Evolutionary conservation across 1,140 invertebrate genomes (phyloP).

Genomic region (Adelges cooleyi): DNA sequence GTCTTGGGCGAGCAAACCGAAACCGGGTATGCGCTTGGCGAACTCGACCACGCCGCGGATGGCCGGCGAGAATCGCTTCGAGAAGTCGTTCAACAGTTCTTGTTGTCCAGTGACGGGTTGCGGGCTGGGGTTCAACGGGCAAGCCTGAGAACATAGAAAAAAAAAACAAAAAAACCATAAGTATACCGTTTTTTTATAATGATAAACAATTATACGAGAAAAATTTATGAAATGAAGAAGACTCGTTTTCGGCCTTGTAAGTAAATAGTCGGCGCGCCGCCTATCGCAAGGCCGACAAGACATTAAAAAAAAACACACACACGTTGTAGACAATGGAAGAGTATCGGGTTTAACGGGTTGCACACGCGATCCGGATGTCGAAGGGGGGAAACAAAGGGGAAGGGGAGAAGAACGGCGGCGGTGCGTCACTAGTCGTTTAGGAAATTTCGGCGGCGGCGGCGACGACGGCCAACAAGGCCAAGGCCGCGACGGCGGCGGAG

Average conservation of each 20-base stretch:
- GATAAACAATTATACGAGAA: no score
- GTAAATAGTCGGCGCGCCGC: neutral
- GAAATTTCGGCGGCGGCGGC: neutral
- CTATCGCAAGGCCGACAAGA: neutral
- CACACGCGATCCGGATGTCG: neutral
- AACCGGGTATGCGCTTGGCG: slow-evolving; percentile 92
- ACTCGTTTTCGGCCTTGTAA: neutral
- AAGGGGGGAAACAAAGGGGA: neutral
- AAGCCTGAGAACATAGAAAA: slow-evolving; percentile 65
- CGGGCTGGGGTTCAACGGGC: slow-evolving; percentile 86
- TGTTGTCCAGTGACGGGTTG: slow-evolving; percentile 65
- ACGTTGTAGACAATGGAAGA: neutral
- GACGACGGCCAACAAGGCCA: slow-evolving; percentile 11
- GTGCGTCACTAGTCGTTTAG: neutral
- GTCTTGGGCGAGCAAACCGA: slow-evolving; percentile 84
- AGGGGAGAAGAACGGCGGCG: neutral
- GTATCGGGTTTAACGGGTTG: neutral
- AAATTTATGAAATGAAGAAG: no score
- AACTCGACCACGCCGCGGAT: slow-evolving; percentile 96
- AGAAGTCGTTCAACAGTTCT: slow-evolving; percentile 73
- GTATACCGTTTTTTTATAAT: neutral
- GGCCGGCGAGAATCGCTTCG: slow-evolving; percentile 84
- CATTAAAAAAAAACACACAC: neutral
- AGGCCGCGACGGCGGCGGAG: slow-evolving; percentile 5
- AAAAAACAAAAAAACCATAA: neutral